phyloP scores from a whole-genome alignment of 2,797 vertebrate genomes.

The Helicolenus hilgendorfi region DNA sequence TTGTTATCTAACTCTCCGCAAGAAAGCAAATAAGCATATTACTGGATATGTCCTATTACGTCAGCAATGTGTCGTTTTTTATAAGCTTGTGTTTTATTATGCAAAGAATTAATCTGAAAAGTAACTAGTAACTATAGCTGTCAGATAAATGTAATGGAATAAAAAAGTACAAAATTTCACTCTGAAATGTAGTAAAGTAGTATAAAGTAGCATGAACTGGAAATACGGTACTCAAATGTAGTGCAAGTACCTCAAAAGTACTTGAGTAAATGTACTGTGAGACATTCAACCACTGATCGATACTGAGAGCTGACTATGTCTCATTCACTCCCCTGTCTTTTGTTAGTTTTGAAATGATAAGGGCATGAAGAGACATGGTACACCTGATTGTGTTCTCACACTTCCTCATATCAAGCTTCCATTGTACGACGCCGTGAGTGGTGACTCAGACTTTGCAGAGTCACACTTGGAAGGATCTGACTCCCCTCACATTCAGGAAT shows the following conservation, averaged over 20 bases:
- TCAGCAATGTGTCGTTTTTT: neutral
- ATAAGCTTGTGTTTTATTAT: neutral
- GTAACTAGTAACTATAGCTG: neutral
- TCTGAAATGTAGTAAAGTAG: neutral
- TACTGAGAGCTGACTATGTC: neutral
- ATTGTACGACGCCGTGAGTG: neutral
- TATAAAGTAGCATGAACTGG: neutral
- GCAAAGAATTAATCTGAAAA: neutral
- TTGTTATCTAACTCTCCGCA: neutral
- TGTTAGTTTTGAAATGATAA: constrained; percentile 39
- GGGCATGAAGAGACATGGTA: constrained; percentile 72
- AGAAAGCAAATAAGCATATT: neutral
- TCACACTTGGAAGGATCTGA: constrained; percentile 75
- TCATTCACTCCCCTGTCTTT: constrained; percentile 7
- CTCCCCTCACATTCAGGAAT: constrained; percentile 85
- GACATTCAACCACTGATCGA: neutral
- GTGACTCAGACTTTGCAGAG: constrained; percentile 78
- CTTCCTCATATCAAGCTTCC: constrained; percentile 11
- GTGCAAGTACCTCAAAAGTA: neutral
- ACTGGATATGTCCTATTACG: neutral
- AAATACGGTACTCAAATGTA: neutral
- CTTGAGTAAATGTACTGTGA: neutral
- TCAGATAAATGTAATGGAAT: neutral
- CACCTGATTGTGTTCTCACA: constrained; percentile 43
- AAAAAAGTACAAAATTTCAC: neutral